phyloP scores from a whole-genome alignment of 2,888 invertebrate genomes.

The Cantharis flavilabris region DNA sequence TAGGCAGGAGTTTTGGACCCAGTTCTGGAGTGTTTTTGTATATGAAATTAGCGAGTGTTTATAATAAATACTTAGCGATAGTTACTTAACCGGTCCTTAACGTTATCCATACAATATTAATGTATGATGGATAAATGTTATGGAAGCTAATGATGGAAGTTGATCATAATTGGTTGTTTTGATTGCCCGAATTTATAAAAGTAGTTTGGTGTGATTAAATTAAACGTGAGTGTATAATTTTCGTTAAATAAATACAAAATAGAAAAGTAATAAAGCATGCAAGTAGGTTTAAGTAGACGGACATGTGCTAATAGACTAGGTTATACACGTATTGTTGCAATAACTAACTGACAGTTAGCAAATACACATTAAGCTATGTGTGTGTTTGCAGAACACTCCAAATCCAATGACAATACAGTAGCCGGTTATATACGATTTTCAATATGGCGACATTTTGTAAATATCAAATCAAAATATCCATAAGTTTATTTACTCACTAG shows the following conservation, averaged over 20 bases:
- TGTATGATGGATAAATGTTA: neutral
- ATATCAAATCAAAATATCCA: constrained; percentile 15
- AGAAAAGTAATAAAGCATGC: constrained; percentile 21
- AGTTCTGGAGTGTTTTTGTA: neutral
- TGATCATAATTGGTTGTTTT: neutral
- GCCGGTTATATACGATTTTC: constrained; percentile 42
- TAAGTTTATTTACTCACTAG: neutral
- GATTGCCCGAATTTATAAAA: neutral
- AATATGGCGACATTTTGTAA: constrained; percentile 38
- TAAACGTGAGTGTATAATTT: neutral
- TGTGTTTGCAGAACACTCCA: constrained; percentile 56
- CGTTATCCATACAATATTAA: neutral
- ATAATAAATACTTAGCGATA: neutral
- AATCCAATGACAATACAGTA: constrained; percentile 58
- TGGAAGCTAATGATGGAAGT: neutral
- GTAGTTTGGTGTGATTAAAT: neutral
- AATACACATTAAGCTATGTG: constrained; percentile 53
- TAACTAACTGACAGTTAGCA: constrained; percentile 52
- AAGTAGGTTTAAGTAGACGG: constrained; percentile 28
- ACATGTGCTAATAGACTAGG: constrained; percentile 27
- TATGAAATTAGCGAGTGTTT: neutral
- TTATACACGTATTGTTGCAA: constrained; percentile 31
- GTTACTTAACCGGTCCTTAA: neutral
- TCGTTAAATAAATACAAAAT: constrained; percentile 13
- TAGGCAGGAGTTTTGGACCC: neutral